Evolutionary conservation across 2,797 vertebrate genomes (phyloP), one percentile per base, ranked within the genome.

Genomic region (Lepilemur septentrionalis): DNA sequence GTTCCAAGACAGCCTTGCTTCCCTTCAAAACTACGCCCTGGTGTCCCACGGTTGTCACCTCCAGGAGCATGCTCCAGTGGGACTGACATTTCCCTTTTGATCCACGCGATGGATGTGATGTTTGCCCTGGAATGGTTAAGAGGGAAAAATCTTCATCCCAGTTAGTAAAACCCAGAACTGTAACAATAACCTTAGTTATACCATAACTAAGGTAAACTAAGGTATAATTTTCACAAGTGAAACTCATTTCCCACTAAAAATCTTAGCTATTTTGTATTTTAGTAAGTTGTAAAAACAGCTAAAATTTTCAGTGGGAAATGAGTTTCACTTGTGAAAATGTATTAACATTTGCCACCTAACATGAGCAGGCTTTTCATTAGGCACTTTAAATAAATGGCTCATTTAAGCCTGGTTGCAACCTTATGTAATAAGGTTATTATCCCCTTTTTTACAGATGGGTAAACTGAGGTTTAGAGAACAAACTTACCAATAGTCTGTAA

Each of bases 251-350:
- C 38, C 38, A 38, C 38, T 38, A 38, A 38, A 38, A 38, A 38
- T 38, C 38, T 38, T 38, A 38, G 38, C 38, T 38, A 38, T 38
- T 38, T 38, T 38, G 6, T 61, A 81, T 46, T 70, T 76, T 50
- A 10, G 86, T 86, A 79, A 78, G 32, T 12, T 75, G 23, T 87
- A 96, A 55, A 83, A 80, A 69, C 2, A 61, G 38, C 52, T 88
- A 59, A 50, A 50, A 32, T 14, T 81, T 70, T 35, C 70, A 79
- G 18, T 76, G 35, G 22, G 18, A 50, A 76, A 59, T 91, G 7
- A 48, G 35, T 81, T 82, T 86, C 52, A 32, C 35, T 78, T 86
- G 43, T 92, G 63, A 86, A 94, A 85, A 46, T 35, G 5, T 35
- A 4, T 38, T 5, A 79, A 57, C 8, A 14, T 79, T 73, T 14